Evolutionary conservation across 1,140 invertebrate genomes (phyloP).

Genomic region (Lineus longissimus): DNA sequence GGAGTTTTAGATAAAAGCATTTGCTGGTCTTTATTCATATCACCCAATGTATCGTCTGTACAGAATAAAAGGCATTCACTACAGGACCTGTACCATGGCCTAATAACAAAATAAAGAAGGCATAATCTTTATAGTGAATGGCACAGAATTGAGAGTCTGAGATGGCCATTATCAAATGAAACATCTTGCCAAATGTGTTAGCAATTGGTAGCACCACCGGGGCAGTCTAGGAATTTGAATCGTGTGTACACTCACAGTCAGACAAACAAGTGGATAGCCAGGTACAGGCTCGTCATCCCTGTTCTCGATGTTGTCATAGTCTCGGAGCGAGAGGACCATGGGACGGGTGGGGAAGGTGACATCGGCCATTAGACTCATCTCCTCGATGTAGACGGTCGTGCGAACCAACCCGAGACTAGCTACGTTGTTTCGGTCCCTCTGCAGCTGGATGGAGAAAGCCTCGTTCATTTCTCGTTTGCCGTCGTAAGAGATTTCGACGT

Average conservation of each 20-base stretch:
- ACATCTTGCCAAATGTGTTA: too few species aligned
- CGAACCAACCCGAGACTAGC: slow-evolving; percentile 36
- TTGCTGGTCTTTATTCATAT: too few species aligned
- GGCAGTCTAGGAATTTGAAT: too few species aligned
- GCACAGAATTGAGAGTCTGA: too few species aligned
- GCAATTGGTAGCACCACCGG: too few species aligned
- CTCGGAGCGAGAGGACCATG: slow-evolving; percentile 47
- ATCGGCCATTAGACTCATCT: slow-evolving; percentile 46
- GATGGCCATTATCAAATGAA: too few species aligned
- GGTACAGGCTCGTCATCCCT: slow-evolving; percentile 31
- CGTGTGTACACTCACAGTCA: slow-evolving; percentile 51
- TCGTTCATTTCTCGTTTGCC: slow-evolving; percentile 47
- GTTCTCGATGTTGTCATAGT: slow-evolving; percentile 39
- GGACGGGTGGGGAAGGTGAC: slow-evolving; percentile 49
- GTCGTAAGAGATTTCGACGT: slow-evolving; percentile 50
- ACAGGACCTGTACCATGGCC: too few species aligned
- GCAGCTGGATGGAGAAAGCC: slow-evolving; percentile 48
- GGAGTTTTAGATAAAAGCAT: too few species aligned
- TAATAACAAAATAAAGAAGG: too few species aligned
- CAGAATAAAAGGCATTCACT: too few species aligned
- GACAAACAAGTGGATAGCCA: slow-evolving; percentile 53
- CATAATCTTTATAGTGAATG: too few species aligned
- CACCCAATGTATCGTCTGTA: too few species aligned
- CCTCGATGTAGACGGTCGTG: slow-evolving; percentile 44
- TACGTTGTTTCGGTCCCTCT: slow-evolving; percentile 33